Evolutionary conservation across 1,140 invertebrate species (phyloP).

Genomic region (Cataglyphis hispanica): DNA sequence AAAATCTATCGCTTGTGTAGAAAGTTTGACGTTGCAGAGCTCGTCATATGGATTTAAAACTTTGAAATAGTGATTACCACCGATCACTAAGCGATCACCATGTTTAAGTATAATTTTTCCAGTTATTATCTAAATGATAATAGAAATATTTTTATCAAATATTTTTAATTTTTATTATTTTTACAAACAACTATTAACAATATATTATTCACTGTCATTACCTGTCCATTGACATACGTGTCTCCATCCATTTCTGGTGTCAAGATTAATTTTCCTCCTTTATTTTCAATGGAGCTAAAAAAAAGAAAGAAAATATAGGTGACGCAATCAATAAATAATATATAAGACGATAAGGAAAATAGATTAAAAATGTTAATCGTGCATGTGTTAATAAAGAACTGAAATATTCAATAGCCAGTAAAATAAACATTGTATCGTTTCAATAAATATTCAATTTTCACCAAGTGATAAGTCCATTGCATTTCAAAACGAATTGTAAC

Average conservation of each 20-base stretch:
- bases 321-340: background rate
- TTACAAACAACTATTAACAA: slow-evolving; percentile 3
- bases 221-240: slow-evolving; percentile 90
- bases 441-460: slow-evolving; percentile 9
- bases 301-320: slow-evolving; percentile 36
- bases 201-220: slow-evolving; percentile 77
- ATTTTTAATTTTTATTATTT: background rate
- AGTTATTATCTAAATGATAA: slow-evolving; percentile 70
- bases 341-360: background rate
- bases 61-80: slow-evolving; percentile 90
- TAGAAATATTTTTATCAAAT: slow-evolving; percentile 1
- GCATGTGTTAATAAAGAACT: background rate
- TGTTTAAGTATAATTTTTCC: slow-evolving; percentile 86
- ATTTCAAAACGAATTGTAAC: slow-evolving; percentile 4
- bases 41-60: slow-evolving; percentile 86
- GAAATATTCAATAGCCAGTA: background rate
- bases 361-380: background rate
- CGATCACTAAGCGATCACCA: slow-evolving; percentile 90
- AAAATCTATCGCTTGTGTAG: slow-evolving; percentile 86
- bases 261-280: slow-evolving; percentile 84
- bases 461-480: background rate
- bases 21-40: slow-evolving; percentile 68
- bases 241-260: slow-evolving; percentile 87
- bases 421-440: background rate
- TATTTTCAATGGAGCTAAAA: slow-evolving; percentile 84